A percentile compares a stretch with the other conserved stretches of the same genome.
Conservation (phyloP, 2,113 vertebrate species). For the Cololabis saira region DNA sequence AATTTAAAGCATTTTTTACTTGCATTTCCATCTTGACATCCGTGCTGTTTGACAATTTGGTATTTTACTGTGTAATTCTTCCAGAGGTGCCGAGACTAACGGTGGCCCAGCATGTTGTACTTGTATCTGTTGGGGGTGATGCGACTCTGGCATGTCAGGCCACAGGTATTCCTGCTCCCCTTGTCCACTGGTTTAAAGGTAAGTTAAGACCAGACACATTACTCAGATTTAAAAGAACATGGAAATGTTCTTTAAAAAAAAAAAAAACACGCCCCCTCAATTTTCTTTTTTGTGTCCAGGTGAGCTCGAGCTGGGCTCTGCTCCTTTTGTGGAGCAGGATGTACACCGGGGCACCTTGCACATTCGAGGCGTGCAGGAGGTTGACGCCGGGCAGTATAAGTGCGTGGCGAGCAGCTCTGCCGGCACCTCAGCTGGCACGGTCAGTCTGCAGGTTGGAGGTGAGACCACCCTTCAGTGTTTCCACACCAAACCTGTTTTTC, state of each 20-base stretch:
- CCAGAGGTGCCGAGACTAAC: constrained; percentile 84
- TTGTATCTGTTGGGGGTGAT: constrained; percentile 81
- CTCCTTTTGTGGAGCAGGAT: constrained; percentile 72
- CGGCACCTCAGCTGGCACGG: constrained; percentile 71
- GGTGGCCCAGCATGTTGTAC: constrained; percentile 71
- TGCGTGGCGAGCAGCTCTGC: constrained; percentile 85
- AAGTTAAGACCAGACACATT: constrained; percentile 20
- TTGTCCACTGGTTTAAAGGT: constrained; percentile 92
- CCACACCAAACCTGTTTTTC: constrained; percentile 9
- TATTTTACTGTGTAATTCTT: neutral
- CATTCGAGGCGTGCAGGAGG: constrained; percentile 80
- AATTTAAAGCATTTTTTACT: constrained; percentile 9
- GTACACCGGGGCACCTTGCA: constrained; percentile 72
- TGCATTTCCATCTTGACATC: neutral
- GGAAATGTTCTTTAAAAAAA: neutral
- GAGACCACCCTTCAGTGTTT: constrained; percentile 62
- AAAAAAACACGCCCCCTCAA: neutral
- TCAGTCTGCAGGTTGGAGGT: constrained; percentile 88
- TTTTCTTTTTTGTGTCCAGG: constrained; percentile 72
- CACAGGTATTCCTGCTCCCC: constrained; percentile 82
- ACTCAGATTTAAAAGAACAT: neutral
- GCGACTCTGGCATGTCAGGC: constrained; percentile 84
- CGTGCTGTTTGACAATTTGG: neutral
- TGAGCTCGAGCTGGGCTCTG: constrained; percentile 78
- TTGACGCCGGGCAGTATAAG: constrained; percentile 85